Evolutionary conservation across 2,888 invertebrate genomes (phyloP).

Genomic region (Thymelicus acteon): DNA sequence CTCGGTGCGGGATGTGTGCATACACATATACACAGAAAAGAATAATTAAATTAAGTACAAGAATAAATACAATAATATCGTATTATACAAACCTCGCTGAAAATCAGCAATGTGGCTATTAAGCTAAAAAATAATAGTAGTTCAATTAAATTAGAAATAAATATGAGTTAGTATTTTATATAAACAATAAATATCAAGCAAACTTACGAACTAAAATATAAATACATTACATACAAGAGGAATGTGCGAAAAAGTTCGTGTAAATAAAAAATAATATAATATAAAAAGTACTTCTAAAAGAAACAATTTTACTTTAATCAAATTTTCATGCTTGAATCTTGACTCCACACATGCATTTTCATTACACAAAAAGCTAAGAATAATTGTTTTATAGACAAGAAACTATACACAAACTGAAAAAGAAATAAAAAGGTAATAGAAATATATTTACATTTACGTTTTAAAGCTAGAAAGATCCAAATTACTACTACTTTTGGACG

Average conservation of each 20-base stretch:
- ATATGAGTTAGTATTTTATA: too few relatives aligned
- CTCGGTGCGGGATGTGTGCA: too few relatives aligned
- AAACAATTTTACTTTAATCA: conserved; percentile 2
- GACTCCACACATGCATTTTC: conserved; percentile 9
- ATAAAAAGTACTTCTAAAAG: conserved; percentile 40
- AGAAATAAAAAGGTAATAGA: not conserved
- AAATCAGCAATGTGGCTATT: too few relatives aligned
- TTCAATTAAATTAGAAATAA: too few relatives aligned
- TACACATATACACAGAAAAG: too few relatives aligned
- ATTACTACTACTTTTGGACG: not conserved
- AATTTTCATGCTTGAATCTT: conserved; percentile 15
- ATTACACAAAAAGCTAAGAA: not conserved
- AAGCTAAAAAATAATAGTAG: too few relatives aligned
- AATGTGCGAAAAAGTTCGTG: conserved; percentile 80
- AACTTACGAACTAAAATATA: conserved; percentile 17
- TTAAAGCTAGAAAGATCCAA: not conserved
- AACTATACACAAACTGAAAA: not conserved
- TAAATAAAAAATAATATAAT: conserved; percentile 32
- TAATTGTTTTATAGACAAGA: not conserved
- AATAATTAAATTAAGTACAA: too few relatives aligned
- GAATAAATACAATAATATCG: too few relatives aligned
- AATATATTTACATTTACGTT: conserved; percentile 36
- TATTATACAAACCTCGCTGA: too few relatives aligned
- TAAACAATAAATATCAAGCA: conserved; percentile 6
- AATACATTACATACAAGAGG: conserved; percentile 56